Evolutionary conservation across 2,797 vertebrate species (phyloP).

Genomic region (Microcaecilia unicolor): DNA sequence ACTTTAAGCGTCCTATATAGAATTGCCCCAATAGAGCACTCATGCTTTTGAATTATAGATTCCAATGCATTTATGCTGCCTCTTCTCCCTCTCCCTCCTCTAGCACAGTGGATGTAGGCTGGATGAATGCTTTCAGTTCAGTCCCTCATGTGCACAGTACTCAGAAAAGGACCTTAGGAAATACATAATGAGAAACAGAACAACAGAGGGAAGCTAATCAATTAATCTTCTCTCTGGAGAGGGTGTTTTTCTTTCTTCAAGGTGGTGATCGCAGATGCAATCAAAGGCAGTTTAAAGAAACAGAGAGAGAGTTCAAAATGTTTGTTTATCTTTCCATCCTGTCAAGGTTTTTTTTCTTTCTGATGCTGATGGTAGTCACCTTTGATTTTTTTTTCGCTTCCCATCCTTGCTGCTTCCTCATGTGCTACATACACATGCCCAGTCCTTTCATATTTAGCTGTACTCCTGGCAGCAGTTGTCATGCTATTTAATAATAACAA

Average conservation of each 20-base stretch:
- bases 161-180: no score
- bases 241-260: constrained; percentile 1
- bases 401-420: constrained; percentile 7
- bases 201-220: neutral
- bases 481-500: constrained; percentile 11
- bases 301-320: neutral
- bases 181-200: neutral
- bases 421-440: constrained; percentile 18
- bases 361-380: no score
- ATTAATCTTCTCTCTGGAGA: neutral
- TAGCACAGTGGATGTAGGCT: no score
- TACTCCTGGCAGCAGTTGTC: constrained; percentile 8
- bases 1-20: no score
- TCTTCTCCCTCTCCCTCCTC: no score
- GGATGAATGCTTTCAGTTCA: no score
- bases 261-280: neutral
- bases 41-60: no score
- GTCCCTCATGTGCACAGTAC: no score
- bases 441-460: constrained; percentile 10
- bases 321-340: neutral
- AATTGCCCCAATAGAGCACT: no score
- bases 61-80: no score
- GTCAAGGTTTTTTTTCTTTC: no score
- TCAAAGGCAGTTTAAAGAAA: neutral
- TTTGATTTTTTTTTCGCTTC: constrained; percentile 18